Base-by-base conservation (phyloP, 2,888 invertebrate species). In the Doris montereyensis region DNA sequence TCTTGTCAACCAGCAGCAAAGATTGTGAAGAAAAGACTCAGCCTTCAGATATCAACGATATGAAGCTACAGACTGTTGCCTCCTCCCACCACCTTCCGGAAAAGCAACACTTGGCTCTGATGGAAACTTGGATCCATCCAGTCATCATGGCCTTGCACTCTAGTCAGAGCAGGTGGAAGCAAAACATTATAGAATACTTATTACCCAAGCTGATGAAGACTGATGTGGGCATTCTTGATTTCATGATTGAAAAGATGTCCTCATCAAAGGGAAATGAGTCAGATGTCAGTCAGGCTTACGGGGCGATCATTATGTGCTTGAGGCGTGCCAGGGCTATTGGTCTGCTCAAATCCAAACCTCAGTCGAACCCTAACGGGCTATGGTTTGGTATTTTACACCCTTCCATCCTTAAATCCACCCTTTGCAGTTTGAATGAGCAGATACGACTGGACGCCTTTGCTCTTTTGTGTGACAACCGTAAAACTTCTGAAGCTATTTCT, bases 381-480 rank as follows among this genome's bases (percentile, higher is more conserved):
- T 94, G 94, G 94, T 92, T 93, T 87, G 93, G 93, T 60, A 89
- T 93, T 67, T 92, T 94, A 1, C 89, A 93, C 28, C 93, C 93
- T 78, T 88, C 92, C 2, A 89, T 92, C 30, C 89, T 95, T 71
- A 90, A 93, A 80, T 85, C 89, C 74, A 94, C 94, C 2, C 93
- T 95, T 34, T 92, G 93, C 0, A 93, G 94, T 87, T 91, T 92
- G 2, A 92, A 92, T 71, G 94, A 94, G 77, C 94, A 94, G 92
- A 93, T 94, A 1, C 93, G 96, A 32, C 91, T 96, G 5, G 93
- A 95, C 83, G 93, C 94, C 0, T 92, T 96, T 73, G 93, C 94
- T 0, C 91, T 96, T 26, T 90, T 97, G 41, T 94, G 95, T 74
- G 95, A 96, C 86, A 94, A 94, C 81, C 88, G 94, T 74, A 95